Conservation (phyloP, 1,140 invertebrate genomes). For the Pachypeltis micranthus region DNA sequence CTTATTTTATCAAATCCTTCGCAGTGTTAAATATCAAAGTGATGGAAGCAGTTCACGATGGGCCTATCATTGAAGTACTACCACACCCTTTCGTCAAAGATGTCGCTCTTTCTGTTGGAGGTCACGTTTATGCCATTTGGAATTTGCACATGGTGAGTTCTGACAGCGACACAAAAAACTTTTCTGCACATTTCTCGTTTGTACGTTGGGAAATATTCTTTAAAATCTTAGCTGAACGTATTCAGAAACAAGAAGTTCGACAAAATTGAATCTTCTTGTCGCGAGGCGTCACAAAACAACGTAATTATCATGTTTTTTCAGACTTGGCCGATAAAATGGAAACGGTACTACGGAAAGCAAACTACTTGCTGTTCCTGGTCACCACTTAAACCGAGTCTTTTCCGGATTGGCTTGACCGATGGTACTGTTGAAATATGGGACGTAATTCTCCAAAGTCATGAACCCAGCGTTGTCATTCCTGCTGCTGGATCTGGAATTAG, state of each 20-base stretch:
- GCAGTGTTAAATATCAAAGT: not conserved
- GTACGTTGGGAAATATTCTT: too few species aligned
- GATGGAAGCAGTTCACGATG: conserved; percentile 22
- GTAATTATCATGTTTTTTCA: conserved; percentile 10
- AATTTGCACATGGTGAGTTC: too few species aligned
- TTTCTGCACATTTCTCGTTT: too few species aligned
- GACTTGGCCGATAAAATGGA: conserved; percentile 22
- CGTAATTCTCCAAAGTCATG: conserved; percentile 21
- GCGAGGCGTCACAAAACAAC: too few species aligned
- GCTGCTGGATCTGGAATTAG: conserved; percentile 18
- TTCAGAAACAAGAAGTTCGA: too few species aligned
- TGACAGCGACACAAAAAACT: too few species aligned
- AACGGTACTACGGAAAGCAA: conserved; percentile 16
- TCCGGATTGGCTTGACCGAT: conserved; percentile 20
- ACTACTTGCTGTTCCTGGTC: conserved; percentile 21
- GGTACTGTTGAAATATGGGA: conserved; percentile 25
- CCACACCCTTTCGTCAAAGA: conserved; percentile 18
- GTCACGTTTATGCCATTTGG: conserved; percentile 24
- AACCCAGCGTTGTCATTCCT: conserved; percentile 8
- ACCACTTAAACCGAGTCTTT: conserved; percentile 18
- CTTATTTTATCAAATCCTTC: not conserved
- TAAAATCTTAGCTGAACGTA: too few species aligned
- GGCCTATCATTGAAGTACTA: conserved; percentile 20
- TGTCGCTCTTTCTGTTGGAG: conserved; percentile 21
- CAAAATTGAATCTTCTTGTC: too few species aligned